Conservation (phyloP, 2,113 vertebrate genomes). For the Naja naja region DNA sequence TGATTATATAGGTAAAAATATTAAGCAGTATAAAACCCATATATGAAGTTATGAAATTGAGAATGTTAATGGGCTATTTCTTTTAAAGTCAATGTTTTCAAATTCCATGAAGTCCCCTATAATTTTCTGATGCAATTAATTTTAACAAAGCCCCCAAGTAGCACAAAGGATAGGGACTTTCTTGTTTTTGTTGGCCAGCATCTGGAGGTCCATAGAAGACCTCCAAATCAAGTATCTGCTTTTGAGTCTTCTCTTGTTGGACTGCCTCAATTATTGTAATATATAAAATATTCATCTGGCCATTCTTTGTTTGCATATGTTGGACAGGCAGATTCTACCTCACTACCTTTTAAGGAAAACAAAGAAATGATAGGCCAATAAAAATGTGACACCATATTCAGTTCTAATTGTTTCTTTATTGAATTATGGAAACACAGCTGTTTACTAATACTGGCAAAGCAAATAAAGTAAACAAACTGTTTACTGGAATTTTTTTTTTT, state of each 20-base stretch:
- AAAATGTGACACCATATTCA: neutral
- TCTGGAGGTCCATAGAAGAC: neutral
- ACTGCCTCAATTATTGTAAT: neutral
- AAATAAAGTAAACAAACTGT: neutral
- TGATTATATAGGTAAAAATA: neutral
- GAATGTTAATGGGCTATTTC: neutral
- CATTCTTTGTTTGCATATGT: neutral
- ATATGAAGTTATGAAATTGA: neutral
- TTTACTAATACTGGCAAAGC: constrained; percentile 11
- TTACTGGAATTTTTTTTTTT: constrained; percentile 4
- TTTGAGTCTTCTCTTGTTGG: neutral
- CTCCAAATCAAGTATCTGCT: neutral
- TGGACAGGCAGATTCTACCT: neutral
- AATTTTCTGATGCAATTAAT: neutral
- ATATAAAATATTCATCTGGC: neutral
- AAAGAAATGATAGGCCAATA: neutral
- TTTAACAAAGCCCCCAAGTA: neutral
- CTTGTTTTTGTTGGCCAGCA: neutral
- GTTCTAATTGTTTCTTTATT: neutral
- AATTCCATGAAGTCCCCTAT: constrained; percentile 18
- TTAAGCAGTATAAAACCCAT: neutral
- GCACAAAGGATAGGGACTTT: neutral
- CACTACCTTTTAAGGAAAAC: neutral
- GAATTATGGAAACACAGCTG: constrained; percentile 17
- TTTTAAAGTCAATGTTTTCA: neutral